A percentile compares a stretch with the other conserved stretches of the same genome.
Conservation (phyloP, 2,888 invertebrate genomes). For the Diloba caeruleocephala region DNA sequence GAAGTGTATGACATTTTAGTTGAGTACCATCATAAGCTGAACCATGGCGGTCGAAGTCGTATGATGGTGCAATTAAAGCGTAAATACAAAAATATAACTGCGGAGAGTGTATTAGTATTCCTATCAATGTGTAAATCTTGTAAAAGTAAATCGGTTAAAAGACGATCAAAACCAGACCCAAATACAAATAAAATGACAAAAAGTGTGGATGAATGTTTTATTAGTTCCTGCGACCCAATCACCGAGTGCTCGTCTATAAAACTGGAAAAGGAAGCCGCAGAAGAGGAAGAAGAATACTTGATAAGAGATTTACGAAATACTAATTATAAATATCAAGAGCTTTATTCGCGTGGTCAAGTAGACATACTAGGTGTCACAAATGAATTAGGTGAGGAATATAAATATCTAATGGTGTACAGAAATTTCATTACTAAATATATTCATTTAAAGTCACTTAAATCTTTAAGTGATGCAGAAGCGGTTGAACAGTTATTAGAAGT, state of each 20-base stretch:
- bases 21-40: conserved; percentile 64
- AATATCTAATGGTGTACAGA: conserved; percentile 71
- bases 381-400: conserved; percentile 63
- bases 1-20: conserved; percentile 73
- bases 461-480: conserved; percentile 62
- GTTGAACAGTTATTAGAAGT: conserved; percentile 67
- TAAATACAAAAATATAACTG: conserved; percentile 69
- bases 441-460: conserved; percentile 68
- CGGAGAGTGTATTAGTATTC: conserved; percentile 66
- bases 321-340: conserved; percentile 59
- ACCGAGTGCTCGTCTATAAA: conserved; percentile 21
- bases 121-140: conserved; percentile 66
- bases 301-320: conserved; percentile 16
- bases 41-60: conserved; percentile 68
- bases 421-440: conserved; percentile 66
- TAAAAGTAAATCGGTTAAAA: conserved; percentile 54
- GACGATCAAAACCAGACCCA: conserved; percentile 29
- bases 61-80: conserved; percentile 67
- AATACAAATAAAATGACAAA: conserved; percentile 18
- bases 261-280: conserved; percentile 25
- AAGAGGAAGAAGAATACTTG: conserved; percentile 21
- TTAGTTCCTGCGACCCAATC: conserved; percentile 20
- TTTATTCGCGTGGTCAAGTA: conserved; percentile 70
- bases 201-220: conserved; percentile 15
- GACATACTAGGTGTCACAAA: conserved; percentile 68